These are phyloP conservation scores for Hylia prasina DNA, from an alignment of 2,113 vertebrate species.

Conservation along the genomic window DNA sequence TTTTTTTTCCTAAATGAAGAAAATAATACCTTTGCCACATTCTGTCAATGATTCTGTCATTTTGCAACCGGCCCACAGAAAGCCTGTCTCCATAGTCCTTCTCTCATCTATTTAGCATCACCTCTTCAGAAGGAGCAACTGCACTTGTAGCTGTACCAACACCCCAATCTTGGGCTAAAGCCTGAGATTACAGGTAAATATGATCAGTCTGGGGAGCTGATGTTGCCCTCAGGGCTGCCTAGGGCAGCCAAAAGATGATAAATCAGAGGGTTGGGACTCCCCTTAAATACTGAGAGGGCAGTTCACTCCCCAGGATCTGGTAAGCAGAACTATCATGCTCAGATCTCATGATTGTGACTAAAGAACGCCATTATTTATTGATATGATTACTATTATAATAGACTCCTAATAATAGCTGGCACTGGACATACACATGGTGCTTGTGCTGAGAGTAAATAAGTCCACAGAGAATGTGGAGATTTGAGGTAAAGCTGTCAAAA, in stretches of 20 bases:
- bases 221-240: background rate
- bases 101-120: background rate
- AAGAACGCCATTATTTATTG: background rate
- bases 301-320: background rate
- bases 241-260: background rate
- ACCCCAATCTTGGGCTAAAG: background rate
- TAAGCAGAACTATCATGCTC: background rate
- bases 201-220: background rate
- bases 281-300: background rate
- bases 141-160: background rate
- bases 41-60: background rate
- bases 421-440: background rate
- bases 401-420: background rate
- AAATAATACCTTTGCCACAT: conserved; percentile 31
- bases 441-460: background rate
- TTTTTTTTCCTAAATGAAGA: background rate
- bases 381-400: background rate
- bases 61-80: conserved; percentile 29
- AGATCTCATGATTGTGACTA: background rate
- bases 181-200: background rate
- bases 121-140: background rate
- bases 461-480: background rate
- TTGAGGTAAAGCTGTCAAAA: background rate
- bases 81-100: background rate
- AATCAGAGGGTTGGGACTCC: background rate